Evolutionary conservation across 2,888 invertebrate species (phyloP).

Genomic region (Brachyopa scutellaris): DNA sequence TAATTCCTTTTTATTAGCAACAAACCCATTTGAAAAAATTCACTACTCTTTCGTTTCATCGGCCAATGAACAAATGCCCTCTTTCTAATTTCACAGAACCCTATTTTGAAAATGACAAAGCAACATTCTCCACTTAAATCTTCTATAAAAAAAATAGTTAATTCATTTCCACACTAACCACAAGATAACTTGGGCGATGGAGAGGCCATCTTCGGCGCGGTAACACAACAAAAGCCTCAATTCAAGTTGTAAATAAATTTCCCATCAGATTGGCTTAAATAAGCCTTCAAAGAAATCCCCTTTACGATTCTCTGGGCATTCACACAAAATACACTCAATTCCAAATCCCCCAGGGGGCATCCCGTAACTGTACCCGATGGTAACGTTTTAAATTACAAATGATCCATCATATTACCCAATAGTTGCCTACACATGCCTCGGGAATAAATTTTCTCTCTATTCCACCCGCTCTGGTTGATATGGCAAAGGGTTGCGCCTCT

Average conservation of each 20-base stretch:
- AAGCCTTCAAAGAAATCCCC: not conserved
- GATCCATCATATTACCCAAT: conserved; percentile 41
- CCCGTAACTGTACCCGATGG: conserved; percentile 42
- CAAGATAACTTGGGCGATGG: too few species aligned
- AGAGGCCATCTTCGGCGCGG: too few species aligned
- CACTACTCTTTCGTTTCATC: too few species aligned
- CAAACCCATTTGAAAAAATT: too few species aligned
- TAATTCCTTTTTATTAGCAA: too few species aligned
- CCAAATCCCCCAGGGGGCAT: conserved; percentile 5
- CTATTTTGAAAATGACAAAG: not conserved
- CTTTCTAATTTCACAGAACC: too few species aligned
- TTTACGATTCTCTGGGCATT: not conserved
- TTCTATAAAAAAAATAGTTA: too few species aligned
- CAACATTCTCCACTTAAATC: conserved; percentile 5
- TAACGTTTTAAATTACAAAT: conserved; percentile 64
- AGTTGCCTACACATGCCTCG: conserved; percentile 42
- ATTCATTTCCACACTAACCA: too few species aligned
- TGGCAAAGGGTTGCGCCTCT: conserved; percentile 54
- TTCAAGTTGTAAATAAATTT: not conserved
- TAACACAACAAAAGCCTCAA: not conserved
- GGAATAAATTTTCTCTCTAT: conserved; percentile 19
- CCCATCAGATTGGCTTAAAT: not conserved
- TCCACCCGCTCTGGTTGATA: conserved; percentile 12
- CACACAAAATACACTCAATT: conserved; percentile 25
- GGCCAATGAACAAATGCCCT: too few species aligned